A percentile compares a stretch with the other conserved stretches of the same genome.
Evolutionary conservation across 1,140 invertebrate species (phyloP).

Genomic region (Asbolus verrucosus): DNA sequence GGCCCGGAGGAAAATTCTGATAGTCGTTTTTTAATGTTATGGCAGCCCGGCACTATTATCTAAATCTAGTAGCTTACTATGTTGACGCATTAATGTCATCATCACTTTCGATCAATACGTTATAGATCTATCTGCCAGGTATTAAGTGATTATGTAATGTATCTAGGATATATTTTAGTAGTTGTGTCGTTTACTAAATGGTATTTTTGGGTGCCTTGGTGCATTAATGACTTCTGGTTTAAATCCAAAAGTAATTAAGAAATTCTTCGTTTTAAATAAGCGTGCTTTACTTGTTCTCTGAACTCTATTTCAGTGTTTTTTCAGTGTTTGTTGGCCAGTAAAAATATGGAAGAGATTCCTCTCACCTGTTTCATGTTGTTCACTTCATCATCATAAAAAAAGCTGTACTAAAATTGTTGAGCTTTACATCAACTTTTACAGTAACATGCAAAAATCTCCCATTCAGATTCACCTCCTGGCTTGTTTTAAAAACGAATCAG

Average conservation of each 20-base stretch:
- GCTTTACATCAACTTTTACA: too few relatives aligned
- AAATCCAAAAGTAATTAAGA: not conserved
- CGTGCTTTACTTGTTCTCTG: not conserved
- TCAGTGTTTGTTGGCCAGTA: too few relatives aligned
- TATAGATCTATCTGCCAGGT: not conserved
- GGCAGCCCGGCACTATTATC: not conserved
- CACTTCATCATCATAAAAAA: too few relatives aligned
- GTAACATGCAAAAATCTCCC: too few relatives aligned
- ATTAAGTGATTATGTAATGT: not conserved
- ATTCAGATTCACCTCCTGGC: too few relatives aligned
- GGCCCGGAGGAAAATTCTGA: too few relatives aligned
- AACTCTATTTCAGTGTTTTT: too few relatives aligned
- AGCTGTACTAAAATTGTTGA: too few relatives aligned
- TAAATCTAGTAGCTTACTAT: not conserved
- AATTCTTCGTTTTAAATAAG: not conserved
- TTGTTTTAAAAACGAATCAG: too few relatives aligned
- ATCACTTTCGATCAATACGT: not conserved
- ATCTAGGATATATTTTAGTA: not conserved
- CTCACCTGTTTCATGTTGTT: too few relatives aligned
- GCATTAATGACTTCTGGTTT: slow-evolving; percentile 8
- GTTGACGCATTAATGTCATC: slow-evolving; percentile 1
- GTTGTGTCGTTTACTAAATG: not conserved
- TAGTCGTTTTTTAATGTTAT: not conserved
- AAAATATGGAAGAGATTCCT: too few relatives aligned
- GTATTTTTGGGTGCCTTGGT: not conserved